Evolutionary conservation across 1,140 invertebrate genomes (phyloP), one percentile per base, ranked within the genome.

Genomic region (Gerris buenoi): DNA sequence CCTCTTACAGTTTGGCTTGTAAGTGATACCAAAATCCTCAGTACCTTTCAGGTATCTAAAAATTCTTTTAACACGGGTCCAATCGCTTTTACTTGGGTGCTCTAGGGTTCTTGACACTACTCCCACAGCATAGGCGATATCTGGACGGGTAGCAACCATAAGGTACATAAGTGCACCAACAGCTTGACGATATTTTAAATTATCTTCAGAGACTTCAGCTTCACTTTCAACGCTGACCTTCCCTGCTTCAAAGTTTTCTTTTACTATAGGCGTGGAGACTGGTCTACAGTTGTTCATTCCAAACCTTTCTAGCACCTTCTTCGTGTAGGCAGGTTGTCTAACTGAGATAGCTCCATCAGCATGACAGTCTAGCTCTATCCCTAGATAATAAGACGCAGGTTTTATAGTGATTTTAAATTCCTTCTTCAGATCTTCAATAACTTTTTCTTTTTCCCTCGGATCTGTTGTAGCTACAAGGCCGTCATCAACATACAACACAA

Each of bases 91-190:
- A 60, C 15, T 22, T 25, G 58, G 22, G 23, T 60, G 3, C 58
- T 60, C 22, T 3, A 60, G 58, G 5, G 58, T 60, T 25, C 58
- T 5, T 22, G 58, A 60, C 5, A 60, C 58, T 3, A 60, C 15
- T 60, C 58, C 23, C 15, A 60, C 23, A 60, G 5, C 58, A 60
- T 60, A 60, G 15, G 22, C 5, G 22, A 60, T 60, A 60, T 60
- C 58, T 5, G 22, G 58, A 15, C 58, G 5, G 23, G 58, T 60
- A 22, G 58, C 22, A 3, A 60, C 5, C 58, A 25, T 60, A 2
- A 76, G 58, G 69, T 78, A 77, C 29, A 78, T 23, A 5, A 60
- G 23, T 22, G 23, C 58, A 5, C 22, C 58, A 60, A 60, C 58
- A 60, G 58, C 58, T 25, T 60, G 58, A 22, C 58, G 58, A 60